Evolutionary conservation across 1,140 invertebrate species (phyloP).

Genomic region (Ooceraea biroi): DNA sequence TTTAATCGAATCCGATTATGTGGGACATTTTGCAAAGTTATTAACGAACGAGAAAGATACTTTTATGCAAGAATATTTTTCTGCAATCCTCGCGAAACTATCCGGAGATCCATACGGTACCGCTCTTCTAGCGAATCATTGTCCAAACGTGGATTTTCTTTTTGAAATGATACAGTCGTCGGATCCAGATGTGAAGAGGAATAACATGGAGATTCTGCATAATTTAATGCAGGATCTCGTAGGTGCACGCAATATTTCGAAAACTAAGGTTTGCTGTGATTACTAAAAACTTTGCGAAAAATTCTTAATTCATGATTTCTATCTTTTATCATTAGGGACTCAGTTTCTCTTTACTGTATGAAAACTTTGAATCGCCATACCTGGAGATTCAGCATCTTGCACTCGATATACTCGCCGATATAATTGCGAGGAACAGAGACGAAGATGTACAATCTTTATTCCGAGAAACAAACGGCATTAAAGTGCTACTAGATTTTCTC

Average conservation of each 20-base stretch:
- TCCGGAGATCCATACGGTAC: conserved; percentile 75
- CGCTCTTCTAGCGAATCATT: conserved; percentile 70
- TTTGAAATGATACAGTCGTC: conserved; percentile 73
- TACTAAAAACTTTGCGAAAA: background rate
- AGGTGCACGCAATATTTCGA: conserved; percentile 18
- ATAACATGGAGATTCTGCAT: conserved; percentile 79
- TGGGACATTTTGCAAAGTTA: conserved; percentile 72
- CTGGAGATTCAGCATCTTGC: conserved; percentile 78
- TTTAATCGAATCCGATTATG: conserved; percentile 70
- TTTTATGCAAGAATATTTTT: conserved; percentile 82
- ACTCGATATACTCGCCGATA: conserved; percentile 72
- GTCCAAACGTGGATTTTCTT: conserved; percentile 70
- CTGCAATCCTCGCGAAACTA: conserved; percentile 79
- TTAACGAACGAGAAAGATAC: conserved; percentile 74
- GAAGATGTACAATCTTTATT: conserved; percentile 78
- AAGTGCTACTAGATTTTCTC: conserved; percentile 76
- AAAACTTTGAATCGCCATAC: conserved; percentile 77
- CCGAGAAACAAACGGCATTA: conserved; percentile 74
- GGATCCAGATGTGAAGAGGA: conserved; percentile 82
- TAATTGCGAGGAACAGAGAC: conserved; percentile 77
- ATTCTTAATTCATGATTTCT: background rate
- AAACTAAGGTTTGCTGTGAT: conserved; percentile 40
- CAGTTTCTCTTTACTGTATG: conserved; percentile 74
- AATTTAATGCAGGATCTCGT: conserved; percentile 79
- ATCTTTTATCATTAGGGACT: conserved; percentile 74